A percentile compares a stretch with the other conserved stretches of the same genome.
Evolutionary conservation across 2,888 invertebrate genomes (phyloP).

Genomic region (Chymomyza procnemis): DNA sequence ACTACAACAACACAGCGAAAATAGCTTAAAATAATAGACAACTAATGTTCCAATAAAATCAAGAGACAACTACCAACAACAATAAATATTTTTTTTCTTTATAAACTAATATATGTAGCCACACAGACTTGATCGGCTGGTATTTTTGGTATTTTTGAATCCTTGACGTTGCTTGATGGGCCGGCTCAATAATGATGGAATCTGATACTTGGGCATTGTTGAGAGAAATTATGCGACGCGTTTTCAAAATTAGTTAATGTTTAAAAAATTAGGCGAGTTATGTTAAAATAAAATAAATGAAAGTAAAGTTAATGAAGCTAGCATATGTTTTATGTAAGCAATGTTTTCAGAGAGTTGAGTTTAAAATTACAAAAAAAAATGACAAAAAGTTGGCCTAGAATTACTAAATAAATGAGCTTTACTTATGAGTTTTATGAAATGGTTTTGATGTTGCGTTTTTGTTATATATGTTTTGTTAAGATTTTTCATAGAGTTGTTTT

Average conservation of each 20-base stretch:
- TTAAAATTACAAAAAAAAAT: neutral
- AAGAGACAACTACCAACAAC: constrained; percentile 64
- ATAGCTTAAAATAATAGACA: constrained; percentile 6
- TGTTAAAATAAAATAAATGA: neutral
- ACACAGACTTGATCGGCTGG: constrained; percentile 45
- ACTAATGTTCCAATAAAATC: constrained; percentile 17
- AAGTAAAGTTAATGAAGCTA: neutral
- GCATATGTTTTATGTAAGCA: neutral
- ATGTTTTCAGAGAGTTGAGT: neutral
- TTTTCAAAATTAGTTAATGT: neutral
- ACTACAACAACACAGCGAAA: constrained; percentile 42
- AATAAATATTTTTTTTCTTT: constrained; percentile 55
- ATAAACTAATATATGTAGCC: constrained; percentile 31
- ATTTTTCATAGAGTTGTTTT: neutral
- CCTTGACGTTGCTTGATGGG: constrained; percentile 75
- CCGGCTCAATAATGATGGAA: constrained; percentile 79
- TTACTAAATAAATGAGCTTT: neutral
- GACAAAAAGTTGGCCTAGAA: neutral
- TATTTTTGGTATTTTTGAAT: constrained; percentile 31
- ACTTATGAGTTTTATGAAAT: constrained; percentile 42
- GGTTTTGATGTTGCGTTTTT: neutral
- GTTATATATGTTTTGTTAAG: neutral
- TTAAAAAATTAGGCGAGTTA: constrained; percentile 1
- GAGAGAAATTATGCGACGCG: constrained; percentile 7
- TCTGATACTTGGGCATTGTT: constrained; percentile 72